phyloP scores from a whole-genome alignment of 2,888 invertebrate genomes.

The Ophion obscuratus region DNA sequence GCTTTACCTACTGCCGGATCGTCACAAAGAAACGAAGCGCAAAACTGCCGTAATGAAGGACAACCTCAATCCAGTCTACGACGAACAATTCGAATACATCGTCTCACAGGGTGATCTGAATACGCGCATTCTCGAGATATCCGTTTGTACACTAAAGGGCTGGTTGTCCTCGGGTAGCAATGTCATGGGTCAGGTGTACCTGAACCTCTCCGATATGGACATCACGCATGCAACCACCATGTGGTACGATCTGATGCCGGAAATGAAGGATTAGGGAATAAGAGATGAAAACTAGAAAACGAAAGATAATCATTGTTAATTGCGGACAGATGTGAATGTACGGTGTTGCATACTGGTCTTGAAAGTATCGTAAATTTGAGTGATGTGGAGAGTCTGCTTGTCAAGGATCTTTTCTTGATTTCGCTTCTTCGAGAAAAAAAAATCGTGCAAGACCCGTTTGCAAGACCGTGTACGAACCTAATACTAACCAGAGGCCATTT shows the following conservation, averaged over 20 bases:
- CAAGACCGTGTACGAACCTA: too few species aligned
- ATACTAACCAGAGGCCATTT: too few species aligned
- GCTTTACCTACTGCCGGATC: conserved; percentile 93
- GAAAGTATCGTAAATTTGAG: background rate
- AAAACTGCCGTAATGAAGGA: conserved; percentile 94
- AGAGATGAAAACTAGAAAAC: background rate
- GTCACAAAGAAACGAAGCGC: conserved; percentile 93
- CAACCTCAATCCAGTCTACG: conserved; percentile 95
- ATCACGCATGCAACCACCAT: conserved; percentile 88
- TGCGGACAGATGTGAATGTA: too few species aligned
- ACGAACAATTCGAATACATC: conserved; percentile 95
- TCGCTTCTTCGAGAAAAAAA: too few species aligned
- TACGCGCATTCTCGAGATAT: conserved; percentile 91
- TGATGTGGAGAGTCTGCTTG: too few species aligned
- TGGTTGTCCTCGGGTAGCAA: conserved; percentile 92
- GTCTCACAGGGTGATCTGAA: conserved; percentile 92
- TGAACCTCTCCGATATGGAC: conserved; percentile 88
- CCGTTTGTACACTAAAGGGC: conserved; percentile 95
- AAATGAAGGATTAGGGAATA: conserved; percentile 81
- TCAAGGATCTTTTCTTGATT: too few species aligned
- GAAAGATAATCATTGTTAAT: background rate
- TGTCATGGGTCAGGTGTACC: conserved; percentile 92
- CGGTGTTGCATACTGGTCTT: background rate
- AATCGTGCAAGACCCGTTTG: too few species aligned
- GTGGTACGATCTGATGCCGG: conserved; percentile 90